Conservation (phyloP, 2,888 invertebrate species). For the Argynnis bischoffii region DNA sequence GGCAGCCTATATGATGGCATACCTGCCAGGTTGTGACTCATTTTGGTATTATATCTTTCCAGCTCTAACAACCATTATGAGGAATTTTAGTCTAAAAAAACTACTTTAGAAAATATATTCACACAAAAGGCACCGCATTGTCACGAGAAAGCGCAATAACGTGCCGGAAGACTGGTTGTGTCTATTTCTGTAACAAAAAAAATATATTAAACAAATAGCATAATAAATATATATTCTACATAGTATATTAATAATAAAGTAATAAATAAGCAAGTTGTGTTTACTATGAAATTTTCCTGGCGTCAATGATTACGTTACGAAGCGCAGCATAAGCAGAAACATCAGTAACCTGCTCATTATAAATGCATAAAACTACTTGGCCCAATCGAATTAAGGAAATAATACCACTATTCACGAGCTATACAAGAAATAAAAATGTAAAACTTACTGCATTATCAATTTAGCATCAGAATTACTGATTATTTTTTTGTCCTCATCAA, state of each 20-base stretch:
- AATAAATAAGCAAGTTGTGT: constrained; percentile 30
- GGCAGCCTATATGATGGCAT: constrained; percentile 91
- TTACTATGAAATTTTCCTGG: constrained; percentile 40
- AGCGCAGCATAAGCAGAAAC: constrained; percentile 43
- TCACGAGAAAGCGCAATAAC: constrained; percentile 67
- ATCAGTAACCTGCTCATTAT: constrained; percentile 61
- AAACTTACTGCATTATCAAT: constrained; percentile 80
- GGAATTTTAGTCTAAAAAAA: constrained; percentile 45
- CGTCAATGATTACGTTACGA: constrained; percentile 40
- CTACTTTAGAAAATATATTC: constrained; percentile 57
- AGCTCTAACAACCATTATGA: constrained; percentile 70
- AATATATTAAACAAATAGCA: constrained; percentile 38
- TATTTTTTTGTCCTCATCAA: constrained; percentile 78
- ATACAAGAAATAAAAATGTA: constrained; percentile 49
- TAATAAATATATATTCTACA: constrained; percentile 14
- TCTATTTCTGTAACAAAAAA: constrained; percentile 79
- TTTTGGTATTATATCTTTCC: constrained; percentile 72
- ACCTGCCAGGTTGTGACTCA: constrained; percentile 92
- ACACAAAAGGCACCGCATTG: constrained; percentile 70
- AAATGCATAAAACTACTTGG: constrained; percentile 44
- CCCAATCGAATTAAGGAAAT: constrained; percentile 31
- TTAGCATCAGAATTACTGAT: constrained; percentile 73
- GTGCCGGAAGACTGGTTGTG: constrained; percentile 70
- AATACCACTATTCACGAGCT: constrained; percentile 38
- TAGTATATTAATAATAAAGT: constrained; percentile 22